phyloP scores from a whole-genome alignment of 2,113 vertebrate genomes.

The Alectura lathami region DNA sequence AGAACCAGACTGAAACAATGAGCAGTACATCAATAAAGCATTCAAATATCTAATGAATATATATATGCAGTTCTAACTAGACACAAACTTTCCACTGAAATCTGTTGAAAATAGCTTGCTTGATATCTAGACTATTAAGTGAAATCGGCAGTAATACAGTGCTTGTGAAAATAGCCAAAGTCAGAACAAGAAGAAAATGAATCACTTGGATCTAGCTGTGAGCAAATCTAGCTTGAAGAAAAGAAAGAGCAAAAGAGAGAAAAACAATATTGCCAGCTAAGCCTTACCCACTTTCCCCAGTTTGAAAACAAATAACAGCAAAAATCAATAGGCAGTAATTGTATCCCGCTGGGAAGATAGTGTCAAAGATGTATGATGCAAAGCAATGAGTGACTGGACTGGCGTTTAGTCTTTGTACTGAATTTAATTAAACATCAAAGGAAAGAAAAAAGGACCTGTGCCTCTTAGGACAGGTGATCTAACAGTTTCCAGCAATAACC shows the following conservation, averaged over 20 bases:
- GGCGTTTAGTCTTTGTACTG: slow-evolving; percentile 32
- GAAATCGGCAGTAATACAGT: slow-evolving; percentile 30
- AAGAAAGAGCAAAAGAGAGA: not conserved
- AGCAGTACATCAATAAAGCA: not conserved
- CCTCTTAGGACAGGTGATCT: not conserved
- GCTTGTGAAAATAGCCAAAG: slow-evolving; percentile 24
- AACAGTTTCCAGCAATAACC: not conserved
- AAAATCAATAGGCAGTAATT: slow-evolving; percentile 46
- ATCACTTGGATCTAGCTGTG: slow-evolving; percentile 36
- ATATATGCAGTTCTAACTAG: slow-evolving; percentile 42
- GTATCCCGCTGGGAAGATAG: slow-evolving; percentile 20
- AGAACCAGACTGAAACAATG: not conserved
- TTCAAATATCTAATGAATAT: slow-evolving; percentile 19
- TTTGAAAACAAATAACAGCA: not conserved
- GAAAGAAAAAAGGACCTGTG: not conserved
- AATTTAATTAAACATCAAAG: slow-evolving; percentile 43
- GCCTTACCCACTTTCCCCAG: not conserved
- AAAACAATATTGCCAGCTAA: slow-evolving; percentile 3
- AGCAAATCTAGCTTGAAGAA: slow-evolving; percentile 4
- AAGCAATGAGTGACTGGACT: not conserved
- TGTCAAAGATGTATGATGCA: slow-evolving; percentile 20
- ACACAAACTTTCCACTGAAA: not conserved
- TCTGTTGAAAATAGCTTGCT: not conserved
- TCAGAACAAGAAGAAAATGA: slow-evolving; percentile 17
- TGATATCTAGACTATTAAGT: slow-evolving; percentile 21